phyloP scores from a whole-genome alignment of 2,113 vertebrate genomes.

The Xerus inauris region DNA sequence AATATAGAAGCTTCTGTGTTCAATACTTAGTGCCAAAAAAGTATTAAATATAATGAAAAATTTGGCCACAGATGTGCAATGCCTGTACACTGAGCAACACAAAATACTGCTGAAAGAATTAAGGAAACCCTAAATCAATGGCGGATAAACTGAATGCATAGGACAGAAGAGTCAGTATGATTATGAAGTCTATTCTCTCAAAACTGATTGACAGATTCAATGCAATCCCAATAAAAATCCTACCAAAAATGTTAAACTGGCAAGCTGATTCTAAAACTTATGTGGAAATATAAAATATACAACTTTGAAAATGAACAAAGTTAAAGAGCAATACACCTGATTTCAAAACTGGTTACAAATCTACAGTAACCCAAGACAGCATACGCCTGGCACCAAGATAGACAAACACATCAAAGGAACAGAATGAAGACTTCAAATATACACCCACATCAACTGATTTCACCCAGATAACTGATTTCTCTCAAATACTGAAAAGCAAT shows the following conservation, averaged over 20 bases:
- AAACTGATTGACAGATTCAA: neutral
- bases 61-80: neutral
- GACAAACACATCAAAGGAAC: neutral
- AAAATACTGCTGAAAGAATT: neutral
- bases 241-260: neutral
- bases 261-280: no score
- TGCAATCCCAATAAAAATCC: neutral
- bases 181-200: neutral
- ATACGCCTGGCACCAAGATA: neutral
- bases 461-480: neutral
- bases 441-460: neutral
- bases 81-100: neutral
- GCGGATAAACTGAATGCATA: neutral
- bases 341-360: neutral
- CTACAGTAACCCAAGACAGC: no score
- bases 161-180: neutral
- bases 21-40: no score
- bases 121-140: neutral
- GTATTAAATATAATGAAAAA: neutral
- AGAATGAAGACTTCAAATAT: neutral
- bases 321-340: neutral
- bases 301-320: neutral
- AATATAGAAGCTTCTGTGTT: no score
- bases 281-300: no score
- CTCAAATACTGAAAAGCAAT: no score